These are phyloP conservation scores for Anthoscopus minutus DNA, from an alignment of 2,113 vertebrate species.

Conservation along the genomic window DNA sequence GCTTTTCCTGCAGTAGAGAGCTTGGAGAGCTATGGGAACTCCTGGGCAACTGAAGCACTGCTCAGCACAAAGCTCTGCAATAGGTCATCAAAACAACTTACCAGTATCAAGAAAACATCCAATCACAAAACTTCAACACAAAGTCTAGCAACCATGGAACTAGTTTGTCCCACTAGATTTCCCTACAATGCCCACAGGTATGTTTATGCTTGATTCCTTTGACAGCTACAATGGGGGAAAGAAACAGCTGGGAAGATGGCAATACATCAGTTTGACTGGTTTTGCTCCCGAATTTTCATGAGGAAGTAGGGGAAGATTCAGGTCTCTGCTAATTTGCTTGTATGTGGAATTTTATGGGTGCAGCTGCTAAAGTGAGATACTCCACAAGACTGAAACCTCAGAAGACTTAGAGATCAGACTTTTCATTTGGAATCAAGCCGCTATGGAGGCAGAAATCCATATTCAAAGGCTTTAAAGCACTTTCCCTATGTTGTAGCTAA, in stretches of 20 bases:
- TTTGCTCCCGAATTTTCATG: neutral
- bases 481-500: neutral
- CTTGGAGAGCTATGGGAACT: neutral
- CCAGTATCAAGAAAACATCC: neutral
- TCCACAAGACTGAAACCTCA: neutral
- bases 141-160: neutral
- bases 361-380: constrained; percentile 10
- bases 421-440: neutral
- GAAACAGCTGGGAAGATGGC: neutral
- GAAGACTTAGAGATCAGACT: neutral
- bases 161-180: neutral
- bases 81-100: neutral
- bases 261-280: neutral
- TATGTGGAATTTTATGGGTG: neutral
- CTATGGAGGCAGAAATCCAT: neutral
- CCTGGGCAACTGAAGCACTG: neutral
- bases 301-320: neutral
- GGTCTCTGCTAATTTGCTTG: neutral
- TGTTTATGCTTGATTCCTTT: neutral
- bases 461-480: neutral
- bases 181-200: neutral
- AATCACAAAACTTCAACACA: neutral
- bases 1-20: neutral
- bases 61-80: neutral
- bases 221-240: neutral